Base-by-base conservation (phyloP, 2,888 invertebrate species). In the Hyalella azteca region DNA sequence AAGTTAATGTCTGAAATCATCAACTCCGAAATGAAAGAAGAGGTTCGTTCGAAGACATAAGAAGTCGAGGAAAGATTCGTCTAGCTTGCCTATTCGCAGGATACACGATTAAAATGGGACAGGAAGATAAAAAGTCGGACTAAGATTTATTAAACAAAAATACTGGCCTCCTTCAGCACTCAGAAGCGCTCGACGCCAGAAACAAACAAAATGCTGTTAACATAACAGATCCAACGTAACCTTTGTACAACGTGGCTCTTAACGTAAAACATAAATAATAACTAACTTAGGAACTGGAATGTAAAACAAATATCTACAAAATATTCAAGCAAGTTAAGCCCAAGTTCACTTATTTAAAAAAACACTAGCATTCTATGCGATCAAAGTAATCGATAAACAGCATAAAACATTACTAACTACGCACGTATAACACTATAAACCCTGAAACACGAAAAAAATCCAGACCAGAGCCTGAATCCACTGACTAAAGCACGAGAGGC, bases 141-240 rank as follows among this genome's bases (percentile, higher is more conserved):
- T n/a, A n/a, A n/a, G n/a, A 54, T 54, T 54, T 54, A 26, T 54
- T 54, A 54, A 54, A 54, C 54, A 54, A 54, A 54, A 54, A 54
- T 54, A 54, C 54, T 54, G 54, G 54, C 54, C 54, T 54, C 9
- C 22, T 54, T 29, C 22, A 29, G 54, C 54, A 29, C 54, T 26
- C 9, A 11, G 7, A 13, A 54, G 54, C 54, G 54, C 54, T 54
- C 29, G 54, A 22, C 29, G 54, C 54, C 54, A 54, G n/a, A n/a
- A 54, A 54, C 54, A 26, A 54, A 54, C 54, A 54, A 22, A 54
- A 26, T 26, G 29, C 54, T 49, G 29, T 54, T 29, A 54, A 54
- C 54, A 26, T 11, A 54, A 54, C 54, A 54, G 54, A 54, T 54
- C 54, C 26, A 54, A 54, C 54, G 22, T 29, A 26, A 54, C 22